Conservation (phyloP, 2,888 invertebrate genomes). For the Halocaridina rubra region DNA sequence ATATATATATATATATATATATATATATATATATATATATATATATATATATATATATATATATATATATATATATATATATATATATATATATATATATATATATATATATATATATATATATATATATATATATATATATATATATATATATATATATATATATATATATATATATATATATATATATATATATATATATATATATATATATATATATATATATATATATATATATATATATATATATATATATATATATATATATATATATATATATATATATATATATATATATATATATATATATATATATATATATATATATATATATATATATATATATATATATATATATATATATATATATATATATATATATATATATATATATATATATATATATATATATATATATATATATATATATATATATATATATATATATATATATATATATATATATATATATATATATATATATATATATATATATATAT, state of each 20-base stretch:
- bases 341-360: not conserved
- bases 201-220: not conserved
- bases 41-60: not conserved
- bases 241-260: no score
- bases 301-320: not conserved
- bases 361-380: not conserved
- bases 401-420: not conserved
- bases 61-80: not conserved
- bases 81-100: not conserved
- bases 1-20: not conserved
- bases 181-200: not conserved
- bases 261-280: no score
- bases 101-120: not conserved
- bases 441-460: not conserved
- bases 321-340: not conserved
- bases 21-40: not conserved
- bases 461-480: not conserved
- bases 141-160: not conserved
- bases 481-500: not conserved
- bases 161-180: not conserved
- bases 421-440: not conserved
- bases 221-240: no score
- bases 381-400: not conserved
- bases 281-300: not conserved
- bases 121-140: not conserved